phyloP scores from a whole-genome alignment of 2,888 invertebrate species.

The Chymomyza procnemis region DNA sequence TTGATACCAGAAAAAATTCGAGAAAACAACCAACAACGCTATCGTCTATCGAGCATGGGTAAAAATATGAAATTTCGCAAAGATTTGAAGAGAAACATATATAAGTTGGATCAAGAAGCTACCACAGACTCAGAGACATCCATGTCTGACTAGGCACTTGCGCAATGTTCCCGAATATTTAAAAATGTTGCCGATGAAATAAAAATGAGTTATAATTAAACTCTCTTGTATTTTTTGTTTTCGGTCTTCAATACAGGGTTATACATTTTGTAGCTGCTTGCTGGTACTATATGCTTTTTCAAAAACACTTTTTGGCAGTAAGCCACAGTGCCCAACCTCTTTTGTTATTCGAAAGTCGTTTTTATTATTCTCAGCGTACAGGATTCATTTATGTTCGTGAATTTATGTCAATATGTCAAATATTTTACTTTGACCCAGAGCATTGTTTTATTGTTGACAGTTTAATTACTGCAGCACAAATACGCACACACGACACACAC shows the following conservation, averaged over 20 bases:
- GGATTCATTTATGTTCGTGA: neutral
- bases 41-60: slow-evolving; percentile 80
- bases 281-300: too few species aligned
- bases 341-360: neutral
- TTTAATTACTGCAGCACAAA: slow-evolving; percentile 35
- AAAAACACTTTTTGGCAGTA: too few species aligned
- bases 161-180: too few species aligned
- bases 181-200: too few species aligned
- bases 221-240: too few species aligned
- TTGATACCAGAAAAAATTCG: slow-evolving; percentile 92
- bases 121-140: slow-evolving; percentile 13
- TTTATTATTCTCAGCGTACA: neutral
- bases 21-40: slow-evolving; percentile 81
- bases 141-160: slow-evolving; percentile 45
- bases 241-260: too few species aligned
- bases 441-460: slow-evolving; percentile 31
- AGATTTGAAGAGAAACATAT: slow-evolving; percentile 76
- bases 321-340: too few species aligned
- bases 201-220: too few species aligned
- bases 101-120: slow-evolving; percentile 58
- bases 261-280: too few species aligned
- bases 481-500: slow-evolving; percentile 36
- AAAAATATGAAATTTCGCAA: slow-evolving; percentile 78
- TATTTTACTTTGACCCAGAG: neutral
- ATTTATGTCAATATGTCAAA: neutral